Base-by-base conservation (phyloP, 2,113 vertebrate species). In the Lagopus muta region DNA sequence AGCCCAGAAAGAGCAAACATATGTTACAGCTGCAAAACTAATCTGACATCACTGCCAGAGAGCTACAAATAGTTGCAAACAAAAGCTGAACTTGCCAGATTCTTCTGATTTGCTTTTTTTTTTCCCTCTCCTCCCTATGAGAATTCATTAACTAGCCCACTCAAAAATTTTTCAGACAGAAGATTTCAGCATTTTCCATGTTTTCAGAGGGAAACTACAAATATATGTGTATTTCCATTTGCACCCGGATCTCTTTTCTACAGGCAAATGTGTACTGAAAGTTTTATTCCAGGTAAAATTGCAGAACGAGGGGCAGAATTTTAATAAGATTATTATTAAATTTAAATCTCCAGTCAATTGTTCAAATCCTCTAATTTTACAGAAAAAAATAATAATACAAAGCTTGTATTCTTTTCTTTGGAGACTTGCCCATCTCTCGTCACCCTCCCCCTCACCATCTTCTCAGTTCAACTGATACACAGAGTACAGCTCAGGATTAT, bases 351-450 rank as follows among this genome's bases (percentile, higher is more conserved):
- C 34, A 67, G 24, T 21, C 28, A 78, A 8, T 24, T 0, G 0
- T 25, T 87, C 50, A 43, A 55, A 74, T 60, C 38, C 77, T 62
- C 3, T 5, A 79, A 40, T 8, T 18, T 15, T 45, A 64, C 13
- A 38, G n/a, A 1, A 2, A 43, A 6, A 47, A 47, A 47, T 1
- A 2, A 6, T 1, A 52, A n/a, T 6, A 25, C 8, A 52, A 11
- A 70, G 36, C 10, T 40, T 69, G 28, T 9, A 28, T 64, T 86
- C 13, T 22, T 73, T 45, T 74, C 62, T 89, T 58, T 9, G 8
- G 69, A 55, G 64, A 10, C 1, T 54, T 30, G 0, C 32, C 30
- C 76, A 54, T 38, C 58, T 54, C 25, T 78, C 61, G 60, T 38
- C 67, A 10, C 14, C 30, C 24, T 57, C 30, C 15, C n/a, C 36